phyloP scores from a whole-genome alignment of 1,140 invertebrate genomes.

The Drosophila rhopaloa region DNA sequence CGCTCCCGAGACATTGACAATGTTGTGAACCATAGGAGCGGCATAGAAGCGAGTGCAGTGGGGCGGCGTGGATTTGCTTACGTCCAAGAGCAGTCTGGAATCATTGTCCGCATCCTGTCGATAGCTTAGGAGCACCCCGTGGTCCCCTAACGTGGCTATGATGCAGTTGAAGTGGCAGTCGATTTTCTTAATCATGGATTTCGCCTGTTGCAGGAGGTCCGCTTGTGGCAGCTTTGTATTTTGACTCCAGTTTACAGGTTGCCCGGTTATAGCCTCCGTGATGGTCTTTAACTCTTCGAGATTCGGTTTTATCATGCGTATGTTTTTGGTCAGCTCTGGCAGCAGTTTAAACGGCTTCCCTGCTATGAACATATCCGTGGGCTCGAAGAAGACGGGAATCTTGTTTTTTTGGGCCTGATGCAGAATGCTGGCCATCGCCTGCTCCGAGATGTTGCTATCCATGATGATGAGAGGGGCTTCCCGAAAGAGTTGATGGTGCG shows the following conservation, averaged over 20 bases:
- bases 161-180: constrained; percentile 85
- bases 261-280: constrained; percentile 66
- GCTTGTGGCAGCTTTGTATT: constrained; percentile 21
- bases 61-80: not conserved
- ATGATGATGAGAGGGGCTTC: constrained; percentile 90
- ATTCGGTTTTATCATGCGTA: constrained; percentile 90
- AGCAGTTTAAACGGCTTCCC: constrained; percentile 86
- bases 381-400: constrained; percentile 90
- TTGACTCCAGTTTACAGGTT: constrained; percentile 14
- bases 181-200: constrained; percentile 56
- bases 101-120: constrained; percentile 62
- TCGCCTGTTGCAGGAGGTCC: constrained; percentile 44
- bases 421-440: constrained; percentile 88
- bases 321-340: constrained; percentile 70
- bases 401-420: constrained; percentile 87
- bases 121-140: constrained; percentile 86
- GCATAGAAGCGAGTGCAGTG: constrained; percentile 84
- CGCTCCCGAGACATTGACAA: constrained; percentile 88
- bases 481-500: constrained; percentile 86
- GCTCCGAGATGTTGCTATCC: constrained; percentile 91
- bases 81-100: constrained; percentile 31
- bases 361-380: constrained; percentile 88
- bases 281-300: constrained; percentile 88
- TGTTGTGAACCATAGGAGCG: constrained; percentile 77
- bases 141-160: constrained; percentile 86